phyloP scores from a whole-genome alignment of 2,113 vertebrate species.

The Equus przewalskii region DNA sequence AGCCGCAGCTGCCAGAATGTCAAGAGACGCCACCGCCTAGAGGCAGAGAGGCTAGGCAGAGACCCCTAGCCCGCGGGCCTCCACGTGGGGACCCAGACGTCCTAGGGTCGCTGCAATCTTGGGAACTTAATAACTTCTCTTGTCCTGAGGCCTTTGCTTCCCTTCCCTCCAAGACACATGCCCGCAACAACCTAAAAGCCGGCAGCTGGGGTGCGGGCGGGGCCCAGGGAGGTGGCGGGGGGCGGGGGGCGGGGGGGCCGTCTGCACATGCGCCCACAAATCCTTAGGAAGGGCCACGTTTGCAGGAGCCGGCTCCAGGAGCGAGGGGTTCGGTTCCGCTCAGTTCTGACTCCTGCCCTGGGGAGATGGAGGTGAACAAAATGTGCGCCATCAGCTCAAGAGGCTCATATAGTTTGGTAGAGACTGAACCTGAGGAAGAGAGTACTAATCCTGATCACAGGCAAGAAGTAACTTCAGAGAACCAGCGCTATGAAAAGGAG shows the following conservation, averaged over 20 bases:
- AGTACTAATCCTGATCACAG: neutral
- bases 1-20: neutral
- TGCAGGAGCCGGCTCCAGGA: neutral
- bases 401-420: neutral
- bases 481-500: neutral
- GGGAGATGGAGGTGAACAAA: no score
- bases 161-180: neutral
- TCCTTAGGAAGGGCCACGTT: neutral
- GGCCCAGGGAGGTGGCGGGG: no score
- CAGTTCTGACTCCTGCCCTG: neutral
- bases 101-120: neutral
- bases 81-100: no score
- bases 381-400: neutral
- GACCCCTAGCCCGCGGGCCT: rapidly evolving
- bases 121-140: neutral
- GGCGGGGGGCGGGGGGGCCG: rapidly evolving
- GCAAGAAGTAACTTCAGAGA: neutral
- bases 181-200: neutral
- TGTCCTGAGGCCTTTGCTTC: neutral
- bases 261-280: rapidly evolving
- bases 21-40: neutral
- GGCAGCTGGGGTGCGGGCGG: no score
- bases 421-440: neutral
- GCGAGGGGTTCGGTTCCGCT: rapidly evolving
- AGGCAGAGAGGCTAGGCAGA: neutral